phyloP scores from a whole-genome alignment of 2,888 invertebrate genomes.

The Machimus atricapillus region DNA sequence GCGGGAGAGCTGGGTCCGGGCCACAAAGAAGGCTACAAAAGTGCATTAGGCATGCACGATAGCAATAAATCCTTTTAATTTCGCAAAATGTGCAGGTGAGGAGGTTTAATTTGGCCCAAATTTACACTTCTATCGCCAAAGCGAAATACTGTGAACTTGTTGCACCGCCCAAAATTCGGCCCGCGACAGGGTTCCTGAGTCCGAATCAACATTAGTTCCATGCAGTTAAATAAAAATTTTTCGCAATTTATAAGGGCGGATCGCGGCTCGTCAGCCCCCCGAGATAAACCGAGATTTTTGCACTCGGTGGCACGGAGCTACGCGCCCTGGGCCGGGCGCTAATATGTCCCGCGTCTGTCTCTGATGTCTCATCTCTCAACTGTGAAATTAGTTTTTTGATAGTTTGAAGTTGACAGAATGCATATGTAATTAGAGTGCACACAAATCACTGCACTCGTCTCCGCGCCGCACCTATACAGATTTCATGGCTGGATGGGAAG shows the following conservation, averaged over 20 bases:
- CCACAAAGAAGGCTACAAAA: neutral
- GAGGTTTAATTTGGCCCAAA: neutral
- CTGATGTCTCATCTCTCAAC: slow-evolving; percentile 48
- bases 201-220: slow-evolving; percentile 21
- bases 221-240: slow-evolving; percentile 24
- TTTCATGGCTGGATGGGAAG: slow-evolving; percentile 29
- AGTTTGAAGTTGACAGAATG: slow-evolving; percentile 41
- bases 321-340: neutral
- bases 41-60: neutral
- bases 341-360: slow-evolving; percentile 34
- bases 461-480: neutral
- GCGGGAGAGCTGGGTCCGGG: neutral
- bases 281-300: slow-evolving; percentile 25
- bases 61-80: neutral
- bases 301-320: neutral
- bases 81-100: neutral
- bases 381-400: slow-evolving; percentile 49
- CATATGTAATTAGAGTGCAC: slow-evolving; percentile 41
- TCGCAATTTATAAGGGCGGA: slow-evolving; percentile 1
- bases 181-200: neutral
- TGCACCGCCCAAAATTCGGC: neutral
- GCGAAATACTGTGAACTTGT: neutral
- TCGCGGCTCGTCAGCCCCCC: neutral
- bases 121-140: neutral
- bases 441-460: slow-evolving; percentile 19